These are phyloP conservation scores for Dysidea cf. avara DNA, from an alignment of 37 sponge, comb jelly and placozoan genomes.

Conservation along the genomic window DNA sequence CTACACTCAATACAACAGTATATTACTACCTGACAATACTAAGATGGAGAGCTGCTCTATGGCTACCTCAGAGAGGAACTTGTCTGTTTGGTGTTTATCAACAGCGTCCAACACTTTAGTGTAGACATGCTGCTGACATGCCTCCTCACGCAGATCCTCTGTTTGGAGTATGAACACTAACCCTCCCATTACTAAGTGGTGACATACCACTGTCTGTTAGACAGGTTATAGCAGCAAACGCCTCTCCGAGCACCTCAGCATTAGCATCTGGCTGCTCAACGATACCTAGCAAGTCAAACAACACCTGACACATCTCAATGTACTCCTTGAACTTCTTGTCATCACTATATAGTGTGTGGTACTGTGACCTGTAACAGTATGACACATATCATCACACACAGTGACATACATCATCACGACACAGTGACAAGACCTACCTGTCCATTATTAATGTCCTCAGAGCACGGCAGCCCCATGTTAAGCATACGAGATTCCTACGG, in stretches of 20 bases:
- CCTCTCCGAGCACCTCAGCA: slow-evolving; percentile 44
- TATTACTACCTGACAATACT: neutral
- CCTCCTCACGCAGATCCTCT: neutral
- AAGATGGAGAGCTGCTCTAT: slow-evolving; percentile 46
- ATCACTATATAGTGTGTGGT: neutral
- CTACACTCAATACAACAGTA: too few species aligned
- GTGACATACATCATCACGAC: too few species aligned
- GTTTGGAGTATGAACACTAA: neutral
- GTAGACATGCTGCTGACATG: slow-evolving; percentile 8
- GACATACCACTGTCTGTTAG: slow-evolving; percentile 35
- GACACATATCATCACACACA: too few species aligned
- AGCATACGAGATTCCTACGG: slow-evolving; percentile 14
- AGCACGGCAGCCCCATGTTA: slow-evolving; percentile 60
- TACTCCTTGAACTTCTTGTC: slow-evolving; percentile 24
- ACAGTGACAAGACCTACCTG: neutral
- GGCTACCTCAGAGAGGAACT: slow-evolving; percentile 35
- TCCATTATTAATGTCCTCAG: slow-evolving; percentile 31
- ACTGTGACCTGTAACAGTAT: too few species aligned
- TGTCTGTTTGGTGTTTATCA: slow-evolving; percentile 12
- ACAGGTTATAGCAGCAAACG: slow-evolving; percentile 59
- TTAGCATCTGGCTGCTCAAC: slow-evolving; percentile 16
- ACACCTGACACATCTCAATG: neutral
- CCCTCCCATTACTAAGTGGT: too few species aligned
- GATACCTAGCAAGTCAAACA: slow-evolving; percentile 33
- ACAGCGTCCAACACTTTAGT: slow-evolving; percentile 6